Evolutionary conservation across 2,888 invertebrate species (phyloP).

Genomic region (Rotaria macrura): DNA sequence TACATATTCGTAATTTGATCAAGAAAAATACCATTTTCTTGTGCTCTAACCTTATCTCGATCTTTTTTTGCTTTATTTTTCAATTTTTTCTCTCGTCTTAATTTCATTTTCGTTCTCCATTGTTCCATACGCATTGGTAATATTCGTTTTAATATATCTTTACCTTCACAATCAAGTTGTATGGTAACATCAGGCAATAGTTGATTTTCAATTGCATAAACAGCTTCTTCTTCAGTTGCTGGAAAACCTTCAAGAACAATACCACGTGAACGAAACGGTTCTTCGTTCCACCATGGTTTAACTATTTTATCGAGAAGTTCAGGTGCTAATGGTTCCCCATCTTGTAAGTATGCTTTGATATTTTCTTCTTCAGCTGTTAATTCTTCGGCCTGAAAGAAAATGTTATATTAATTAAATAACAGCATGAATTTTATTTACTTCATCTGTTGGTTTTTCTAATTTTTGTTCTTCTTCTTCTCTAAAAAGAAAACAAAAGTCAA

Average conservation of each 20-base stretch:
- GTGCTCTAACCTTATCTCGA: not conserved
- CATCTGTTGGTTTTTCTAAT: constrained; percentile 13
- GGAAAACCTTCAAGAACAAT: constrained; percentile 50
- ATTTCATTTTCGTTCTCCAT: constrained; percentile 34
- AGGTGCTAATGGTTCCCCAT: constrained; percentile 43
- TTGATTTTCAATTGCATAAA: constrained; percentile 43
- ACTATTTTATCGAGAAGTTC: constrained; percentile 46
- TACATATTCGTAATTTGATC: not conserved
- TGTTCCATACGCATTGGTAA: constrained; percentile 45
- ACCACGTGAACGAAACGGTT: constrained; percentile 46
- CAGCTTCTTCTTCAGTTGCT: constrained; percentile 44
- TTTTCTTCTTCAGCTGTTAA: constrained; percentile 48
- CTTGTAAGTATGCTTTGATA: constrained; percentile 46
- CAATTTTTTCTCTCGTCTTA: constrained; percentile 36
- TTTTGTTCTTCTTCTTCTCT: not conserved
- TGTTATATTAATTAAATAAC: not conserved
- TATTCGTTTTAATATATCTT: constrained; percentile 42
- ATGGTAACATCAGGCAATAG: constrained; percentile 47
- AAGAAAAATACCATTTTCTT: not conserved
- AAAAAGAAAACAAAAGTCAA: not conserved
- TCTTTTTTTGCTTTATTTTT: constrained; percentile 44
- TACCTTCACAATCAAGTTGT: constrained; percentile 43
- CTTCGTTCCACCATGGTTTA: constrained; percentile 46
- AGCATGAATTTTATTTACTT: constrained; percentile 13
- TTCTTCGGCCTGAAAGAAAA: constrained; percentile 35